phyloP scores from a whole-genome alignment of 2,797 vertebrate species.

The Gambusia yucatana region DNA sequence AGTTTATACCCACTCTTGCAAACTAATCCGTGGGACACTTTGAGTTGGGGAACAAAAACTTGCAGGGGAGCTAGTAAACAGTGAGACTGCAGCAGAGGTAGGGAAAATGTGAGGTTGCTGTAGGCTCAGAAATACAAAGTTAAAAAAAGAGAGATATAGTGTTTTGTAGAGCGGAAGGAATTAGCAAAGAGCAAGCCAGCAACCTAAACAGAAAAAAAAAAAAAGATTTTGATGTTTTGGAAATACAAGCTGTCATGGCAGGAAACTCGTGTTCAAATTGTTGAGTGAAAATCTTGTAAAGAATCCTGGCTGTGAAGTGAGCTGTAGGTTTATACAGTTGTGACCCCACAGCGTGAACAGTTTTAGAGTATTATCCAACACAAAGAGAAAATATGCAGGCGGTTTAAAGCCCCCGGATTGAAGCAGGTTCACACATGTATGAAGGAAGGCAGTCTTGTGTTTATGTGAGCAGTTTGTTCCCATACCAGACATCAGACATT shows the following conservation, averaged over 20 bases:
- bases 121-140: conserved; percentile 14
- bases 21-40: conserved; percentile 72
- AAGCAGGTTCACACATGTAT: conserved; percentile 40
- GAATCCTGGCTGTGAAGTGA: conserved; percentile 28
- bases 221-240: conserved; percentile 42
- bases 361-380: conserved; percentile 34
- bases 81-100: conserved; percentile 3
- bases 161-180: conserved; percentile 19
- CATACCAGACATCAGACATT: conserved; percentile 98
- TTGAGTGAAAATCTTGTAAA: conserved; percentile 31
- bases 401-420: conserved; percentile 36
- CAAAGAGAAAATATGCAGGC: conserved; percentile 37
- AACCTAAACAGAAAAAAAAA: conserved; percentile 1
- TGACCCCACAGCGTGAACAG: conserved; percentile 27
- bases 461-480: conserved; percentile 28
- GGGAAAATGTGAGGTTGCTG: conserved; percentile 24
- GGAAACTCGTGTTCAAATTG: conserved; percentile 43
- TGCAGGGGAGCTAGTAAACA: conserved; percentile 60
- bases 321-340: conserved; percentile 36
- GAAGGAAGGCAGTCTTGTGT: conserved; percentile 17
- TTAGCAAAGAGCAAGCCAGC: conserved; percentile 24
- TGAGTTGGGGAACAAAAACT: conserved; percentile 72
- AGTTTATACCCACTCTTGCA: conserved; percentile 69
- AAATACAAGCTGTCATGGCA: conserved; percentile 26
- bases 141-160: conserved; percentile 1